Evolutionary conservation across 1,140 invertebrate species (phyloP), one percentile per base, ranked within the genome.

Genomic region (Cecropterus lyciades): DNA sequence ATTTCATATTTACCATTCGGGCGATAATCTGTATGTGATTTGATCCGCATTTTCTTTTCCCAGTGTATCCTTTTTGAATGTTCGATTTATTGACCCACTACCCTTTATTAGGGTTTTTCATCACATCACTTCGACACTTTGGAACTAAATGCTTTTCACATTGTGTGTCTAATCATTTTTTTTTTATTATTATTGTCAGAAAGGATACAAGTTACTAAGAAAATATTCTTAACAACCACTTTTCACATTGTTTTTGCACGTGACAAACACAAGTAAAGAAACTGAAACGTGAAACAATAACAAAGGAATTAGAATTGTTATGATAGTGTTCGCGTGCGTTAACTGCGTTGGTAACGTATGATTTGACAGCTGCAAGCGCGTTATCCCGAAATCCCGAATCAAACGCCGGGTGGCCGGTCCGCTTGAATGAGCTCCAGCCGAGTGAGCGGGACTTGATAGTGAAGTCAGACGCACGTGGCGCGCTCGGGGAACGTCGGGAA

Each of bases 231-330:
- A 92, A 90, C 89, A 92, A 92, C 89, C 88, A 92, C 89, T 91
- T 89, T 91, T 84, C 87, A 92, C 89, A 92, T 92, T 92, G 89
- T 89, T 92, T 91, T 92, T 91, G 87, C 89, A 86, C 87, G 74
- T 76, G 77, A 90, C 89, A 92, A 92, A 92, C 84, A 87, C 89
- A 92, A 92, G 89, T 83, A 92, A 92, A 92, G 83, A 86, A 80
- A 92, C 89, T 92, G 85, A 59, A 89, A 92, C 51, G 59, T 60
- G 55, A 87, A 86, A 75, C 60, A 63, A 69, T 70, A 72, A 78
- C 70, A 75, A 74, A 70, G 63, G 9, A 11, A 43, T 52, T 42
- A 63, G 7, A 15, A 3, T 17, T 43, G 10, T 43, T 10, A 27
- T 56, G 56, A 65, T 62, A 69, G 45, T 57, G 52, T 62, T 66